Evolutionary conservation across 2,888 invertebrate genomes (phyloP).

Genomic region (Epirrhoe alternata): DNA sequence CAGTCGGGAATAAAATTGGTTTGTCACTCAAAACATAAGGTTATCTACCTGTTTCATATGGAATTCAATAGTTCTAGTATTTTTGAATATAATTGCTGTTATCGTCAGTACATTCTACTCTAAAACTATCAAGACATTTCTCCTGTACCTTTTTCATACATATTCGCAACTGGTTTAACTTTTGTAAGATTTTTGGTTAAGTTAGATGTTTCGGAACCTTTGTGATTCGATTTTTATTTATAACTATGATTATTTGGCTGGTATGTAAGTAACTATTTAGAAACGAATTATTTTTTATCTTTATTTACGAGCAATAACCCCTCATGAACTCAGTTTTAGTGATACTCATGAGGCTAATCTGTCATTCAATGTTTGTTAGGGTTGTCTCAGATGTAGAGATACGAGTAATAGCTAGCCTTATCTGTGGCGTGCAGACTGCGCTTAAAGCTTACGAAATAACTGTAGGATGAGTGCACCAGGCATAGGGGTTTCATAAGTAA

Average conservation of each 20-base stretch:
- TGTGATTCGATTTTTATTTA: too few relatives aligned
- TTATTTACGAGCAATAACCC: neutral
- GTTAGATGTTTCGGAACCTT: too few relatives aligned
- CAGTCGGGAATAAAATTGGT: conserved; percentile 84
- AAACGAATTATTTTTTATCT: neutral
- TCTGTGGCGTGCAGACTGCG: conserved; percentile 15
- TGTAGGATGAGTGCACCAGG: neutral
- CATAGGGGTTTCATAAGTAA: neutral
- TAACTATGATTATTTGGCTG: too few relatives aligned
- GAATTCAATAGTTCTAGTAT: conserved; percentile 33
- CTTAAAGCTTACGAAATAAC: conserved; percentile 8
- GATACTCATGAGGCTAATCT: conserved; percentile 12
- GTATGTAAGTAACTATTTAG: neutral
- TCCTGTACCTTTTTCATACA: too few relatives aligned
- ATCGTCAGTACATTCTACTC: neutral
- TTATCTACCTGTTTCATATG: conserved; percentile 55
- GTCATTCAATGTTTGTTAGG: conserved; percentile 28
- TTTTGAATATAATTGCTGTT: neutral
- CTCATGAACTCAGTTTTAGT: conserved; percentile 1
- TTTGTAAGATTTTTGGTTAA: too few relatives aligned
- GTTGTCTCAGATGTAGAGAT: conserved; percentile 17
- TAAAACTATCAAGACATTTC: neutral
- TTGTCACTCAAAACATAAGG: conserved; percentile 86
- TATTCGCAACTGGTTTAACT: too few relatives aligned
- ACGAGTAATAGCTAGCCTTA: conserved; percentile 10